Conservation (phyloP, 2,113 vertebrate genomes). For the Coptodon rendalli region DNA sequence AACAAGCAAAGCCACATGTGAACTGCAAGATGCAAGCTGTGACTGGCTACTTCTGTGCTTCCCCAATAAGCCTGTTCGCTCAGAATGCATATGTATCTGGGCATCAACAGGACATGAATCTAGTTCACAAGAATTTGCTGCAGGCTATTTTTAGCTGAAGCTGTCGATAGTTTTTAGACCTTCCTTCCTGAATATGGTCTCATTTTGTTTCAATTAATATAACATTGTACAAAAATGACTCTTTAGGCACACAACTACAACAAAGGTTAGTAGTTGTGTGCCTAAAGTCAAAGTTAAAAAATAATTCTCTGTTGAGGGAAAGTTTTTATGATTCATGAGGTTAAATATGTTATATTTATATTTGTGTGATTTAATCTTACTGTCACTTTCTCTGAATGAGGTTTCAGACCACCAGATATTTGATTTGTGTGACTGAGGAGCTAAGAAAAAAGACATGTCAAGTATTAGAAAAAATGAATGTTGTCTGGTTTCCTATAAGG, state of each 20-base stretch:
- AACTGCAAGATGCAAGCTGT: neutral
- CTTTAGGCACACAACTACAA: neutral
- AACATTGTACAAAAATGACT: neutral
- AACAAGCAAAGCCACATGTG: neutral
- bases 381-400: rapidly evolving
- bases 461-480: rapidly evolving
- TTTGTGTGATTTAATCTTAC: neutral
- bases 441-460: rapidly evolving
- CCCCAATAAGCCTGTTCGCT: neutral
- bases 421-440: neutral
- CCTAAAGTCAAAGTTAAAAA: neutral
- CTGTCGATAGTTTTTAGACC: rapidly evolving
- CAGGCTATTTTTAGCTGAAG: neutral
- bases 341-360: neutral
- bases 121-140: neutral
- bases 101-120: slow-evolving; percentile 33
- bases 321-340: neutral
- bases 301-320: neutral
- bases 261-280: no score
- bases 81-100: neutral
- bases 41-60: neutral
- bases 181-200: neutral
- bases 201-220: neutral
- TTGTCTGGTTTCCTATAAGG: neutral
- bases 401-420: rapidly evolving